Base-by-base conservation (phyloP, 2,113 vertebrate genomes). In the Eptesicus fuscus region DNA sequence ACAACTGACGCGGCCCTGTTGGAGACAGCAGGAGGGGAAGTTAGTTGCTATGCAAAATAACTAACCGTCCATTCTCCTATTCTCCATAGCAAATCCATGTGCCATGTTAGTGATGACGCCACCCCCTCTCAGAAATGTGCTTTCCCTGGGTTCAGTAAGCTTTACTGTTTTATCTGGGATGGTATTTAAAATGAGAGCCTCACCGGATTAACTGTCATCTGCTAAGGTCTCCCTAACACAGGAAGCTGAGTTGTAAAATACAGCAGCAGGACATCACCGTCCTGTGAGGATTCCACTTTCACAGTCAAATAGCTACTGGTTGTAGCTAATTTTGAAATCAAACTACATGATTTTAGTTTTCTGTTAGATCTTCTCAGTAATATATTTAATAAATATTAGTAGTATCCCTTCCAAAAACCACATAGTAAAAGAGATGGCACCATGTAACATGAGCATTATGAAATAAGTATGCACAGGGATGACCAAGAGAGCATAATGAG, bases 1-100 rank as follows among this genome's bases (percentile, higher is more conserved):
- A 96, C 99, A 99, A 95, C 99, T 99, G 94, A 98, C 90, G 88
- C 99, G 98, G 91, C 99, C 99, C 99, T 99, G 98, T 49, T 40
- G n/a, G 63, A 93, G 83, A 95, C 23, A 95, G 2, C 61, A 42
- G 65, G 65, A 93, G 35, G 63, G 69, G 47, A 74, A 44, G 63
- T 88, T 9, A 95, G 2, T 42, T 30, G 47, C 69, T 16, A 5
- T 30, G 69, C 35, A 86, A 56, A 79, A 49, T 4, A 0, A 23
- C 8, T 4, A 0, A 23, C 8, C n/a, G 79, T 11, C n/a, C 4
- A 17, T 10, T 1, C 16, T 44, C 59, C 70, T 69, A 0, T 40
- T 83, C 23, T 53, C 77, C 20, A 12, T 37, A 49, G 25, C 20
- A 65, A 28, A 20, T 37, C 32, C 37, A 2, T n/a, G 35, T 37